phyloP scores from a whole-genome alignment of 2,113 vertebrate genomes.

The Lates calcarifer region DNA sequence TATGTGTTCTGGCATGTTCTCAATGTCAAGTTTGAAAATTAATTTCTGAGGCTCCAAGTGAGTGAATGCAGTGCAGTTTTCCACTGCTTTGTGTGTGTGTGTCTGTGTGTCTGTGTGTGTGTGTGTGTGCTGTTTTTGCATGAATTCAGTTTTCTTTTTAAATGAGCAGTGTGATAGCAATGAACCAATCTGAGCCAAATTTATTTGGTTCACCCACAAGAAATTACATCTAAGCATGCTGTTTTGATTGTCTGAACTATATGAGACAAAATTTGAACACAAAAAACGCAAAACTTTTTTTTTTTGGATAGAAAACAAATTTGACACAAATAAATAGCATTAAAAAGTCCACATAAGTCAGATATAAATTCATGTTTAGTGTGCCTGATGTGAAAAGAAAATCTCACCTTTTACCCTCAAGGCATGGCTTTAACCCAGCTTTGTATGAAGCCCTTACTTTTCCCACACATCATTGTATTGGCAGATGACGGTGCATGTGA shows the following conservation, averaged over 20 bases:
- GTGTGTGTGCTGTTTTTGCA: constrained; percentile 17
- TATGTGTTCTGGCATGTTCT: constrained; percentile 32
- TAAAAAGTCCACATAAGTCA: neutral
- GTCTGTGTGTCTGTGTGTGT: too few relatives aligned
- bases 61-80: neutral
- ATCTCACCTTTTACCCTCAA: neutral
- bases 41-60: constrained; percentile 34
- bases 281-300: neutral
- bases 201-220: neutral
- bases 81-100: constrained; percentile 1
- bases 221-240: neutral
- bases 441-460: neutral
- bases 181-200: neutral
- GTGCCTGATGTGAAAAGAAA: neutral
- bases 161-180: neutral
- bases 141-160: constrained; percentile 2
- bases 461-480: neutral
- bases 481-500: constrained; percentile 2
- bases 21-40: constrained; percentile 47
- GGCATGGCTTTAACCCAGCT: neutral
- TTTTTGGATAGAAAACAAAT: neutral
- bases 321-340: neutral
- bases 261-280: neutral
- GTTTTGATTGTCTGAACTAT: neutral
- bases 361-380: neutral